These are phyloP conservation scores for Clarias fuscus DNA, from an alignment of 2,797 vertebrate genomes.

Conservation along the genomic window DNA sequence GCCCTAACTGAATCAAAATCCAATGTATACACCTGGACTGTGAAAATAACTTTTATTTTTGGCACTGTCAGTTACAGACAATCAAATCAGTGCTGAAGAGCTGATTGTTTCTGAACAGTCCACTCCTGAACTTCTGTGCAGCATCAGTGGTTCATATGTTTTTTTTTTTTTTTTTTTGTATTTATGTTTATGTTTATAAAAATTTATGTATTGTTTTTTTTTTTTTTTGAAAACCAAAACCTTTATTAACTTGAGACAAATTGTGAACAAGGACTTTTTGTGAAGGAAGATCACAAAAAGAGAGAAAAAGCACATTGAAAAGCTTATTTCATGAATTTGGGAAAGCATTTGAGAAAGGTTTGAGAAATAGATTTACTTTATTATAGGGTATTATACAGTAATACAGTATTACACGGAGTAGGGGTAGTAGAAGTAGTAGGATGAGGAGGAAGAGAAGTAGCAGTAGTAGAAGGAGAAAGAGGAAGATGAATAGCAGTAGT, in stretches of 20 bases:
- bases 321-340: background rate
- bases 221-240: background rate
- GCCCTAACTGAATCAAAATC: background rate
- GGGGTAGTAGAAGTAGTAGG: too few species aligned
- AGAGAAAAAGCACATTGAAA: background rate
- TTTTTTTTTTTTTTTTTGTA: background rate
- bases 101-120: background rate
- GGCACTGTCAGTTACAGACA: too few species aligned
- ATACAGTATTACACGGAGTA: too few species aligned
- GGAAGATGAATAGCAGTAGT: too few species aligned
- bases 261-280: background rate
- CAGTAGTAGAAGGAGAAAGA: too few species aligned
- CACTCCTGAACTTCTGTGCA: background rate
- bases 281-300: background rate
- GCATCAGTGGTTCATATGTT: too few species aligned
- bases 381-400: too few species aligned
- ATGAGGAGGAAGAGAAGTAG: too few species aligned
- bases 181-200: too few species aligned
- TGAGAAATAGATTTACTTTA: background rate
- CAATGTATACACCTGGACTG: background rate
- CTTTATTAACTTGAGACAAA: background rate
- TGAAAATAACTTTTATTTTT: background rate
- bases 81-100: background rate
- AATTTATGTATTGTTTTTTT: background rate
- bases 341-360: background rate